phyloP scores from a whole-genome alignment of 2,888 invertebrate species.

The Harpagoxenus sublaevis region DNA sequence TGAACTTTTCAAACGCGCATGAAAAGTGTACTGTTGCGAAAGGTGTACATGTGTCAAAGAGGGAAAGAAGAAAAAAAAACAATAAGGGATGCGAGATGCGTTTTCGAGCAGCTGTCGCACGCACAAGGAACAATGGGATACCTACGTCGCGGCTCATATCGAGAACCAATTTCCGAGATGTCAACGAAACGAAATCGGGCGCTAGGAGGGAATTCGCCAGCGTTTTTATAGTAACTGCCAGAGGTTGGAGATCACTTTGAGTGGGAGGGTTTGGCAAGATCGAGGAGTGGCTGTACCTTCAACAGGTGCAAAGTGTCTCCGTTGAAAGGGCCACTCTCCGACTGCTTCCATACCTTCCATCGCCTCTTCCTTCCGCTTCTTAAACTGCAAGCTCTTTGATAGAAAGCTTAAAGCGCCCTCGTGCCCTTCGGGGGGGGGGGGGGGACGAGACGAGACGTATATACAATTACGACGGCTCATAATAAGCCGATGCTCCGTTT shows the following conservation, averaged over 20 bases:
- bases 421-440: slow-evolving; percentile 10
- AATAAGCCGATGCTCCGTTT: slow-evolving; percentile 69
- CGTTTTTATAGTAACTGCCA: slow-evolving; percentile 69
- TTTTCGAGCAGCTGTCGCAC: slow-evolving; percentile 75
- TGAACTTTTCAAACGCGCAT: background rate
- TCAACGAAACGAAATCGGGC: slow-evolving; percentile 75
- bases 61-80: background rate
- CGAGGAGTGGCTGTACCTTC: slow-evolving; percentile 72
- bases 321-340: slow-evolving; percentile 73
- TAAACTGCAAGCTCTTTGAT: slow-evolving; percentile 73
- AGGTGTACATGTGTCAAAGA: slow-evolving; percentile 8
- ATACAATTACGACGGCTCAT: slow-evolving; percentile 48
- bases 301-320: slow-evolving; percentile 79
- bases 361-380: slow-evolving; percentile 73
- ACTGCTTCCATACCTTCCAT: slow-evolving; percentile 46
- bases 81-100: slow-evolving; percentile 57
- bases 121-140: slow-evolving; percentile 77
- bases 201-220: slow-evolving; percentile 66
- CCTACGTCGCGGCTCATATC: slow-evolving; percentile 70
- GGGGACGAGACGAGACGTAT: slow-evolving; percentile 52
- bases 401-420: slow-evolving; percentile 63
- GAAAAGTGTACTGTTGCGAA: background rate
- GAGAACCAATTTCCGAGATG: slow-evolving; percentile 81
- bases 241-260: slow-evolving; percentile 65
- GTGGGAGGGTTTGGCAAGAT: slow-evolving; percentile 60